phyloP scores from a whole-genome alignment of 1,140 invertebrate species.

The Ladona fulva region DNA sequence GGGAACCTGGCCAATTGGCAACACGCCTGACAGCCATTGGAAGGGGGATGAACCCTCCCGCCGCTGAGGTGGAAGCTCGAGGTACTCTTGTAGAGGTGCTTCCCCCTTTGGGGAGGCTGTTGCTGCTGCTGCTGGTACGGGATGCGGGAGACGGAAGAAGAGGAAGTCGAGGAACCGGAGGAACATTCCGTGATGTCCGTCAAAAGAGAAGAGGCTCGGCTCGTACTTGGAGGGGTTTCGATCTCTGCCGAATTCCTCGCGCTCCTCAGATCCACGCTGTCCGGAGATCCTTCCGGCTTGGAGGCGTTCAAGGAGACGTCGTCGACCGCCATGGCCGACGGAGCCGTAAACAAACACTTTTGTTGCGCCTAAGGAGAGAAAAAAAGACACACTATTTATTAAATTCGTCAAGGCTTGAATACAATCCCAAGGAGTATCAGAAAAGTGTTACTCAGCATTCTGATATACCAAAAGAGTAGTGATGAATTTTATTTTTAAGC shows the following conservation, averaged over 20 bases:
- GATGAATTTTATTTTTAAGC: no score
- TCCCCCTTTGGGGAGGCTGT: constrained; percentile 21
- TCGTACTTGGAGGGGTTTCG: background rate
- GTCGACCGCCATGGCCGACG: background rate
- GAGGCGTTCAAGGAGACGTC: background rate
- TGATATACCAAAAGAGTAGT: no score
- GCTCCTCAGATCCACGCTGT: no score
- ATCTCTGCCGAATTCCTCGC: no score
- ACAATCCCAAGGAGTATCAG: no score
- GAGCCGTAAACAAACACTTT: no score
- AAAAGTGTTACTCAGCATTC: no score
- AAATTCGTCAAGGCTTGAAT: no score
- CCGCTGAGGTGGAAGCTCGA: background rate
- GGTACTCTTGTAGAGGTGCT: constrained; percentile 17
- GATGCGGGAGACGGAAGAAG: constrained; percentile 19
- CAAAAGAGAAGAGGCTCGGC: background rate
- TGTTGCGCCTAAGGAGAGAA: no score
- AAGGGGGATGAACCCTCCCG: background rate
- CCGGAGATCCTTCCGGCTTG: background rate
- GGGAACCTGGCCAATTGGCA: background rate
- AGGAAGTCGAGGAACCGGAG: constrained; percentile 19
- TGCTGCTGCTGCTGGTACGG: constrained; percentile 16
- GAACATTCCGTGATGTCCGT: constrained; percentile 4
- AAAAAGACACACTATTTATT: no score
- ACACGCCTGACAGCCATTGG: background rate